Conservation (phyloP, 2,113 vertebrate genomes). For the Corvus moneduloides region DNA sequence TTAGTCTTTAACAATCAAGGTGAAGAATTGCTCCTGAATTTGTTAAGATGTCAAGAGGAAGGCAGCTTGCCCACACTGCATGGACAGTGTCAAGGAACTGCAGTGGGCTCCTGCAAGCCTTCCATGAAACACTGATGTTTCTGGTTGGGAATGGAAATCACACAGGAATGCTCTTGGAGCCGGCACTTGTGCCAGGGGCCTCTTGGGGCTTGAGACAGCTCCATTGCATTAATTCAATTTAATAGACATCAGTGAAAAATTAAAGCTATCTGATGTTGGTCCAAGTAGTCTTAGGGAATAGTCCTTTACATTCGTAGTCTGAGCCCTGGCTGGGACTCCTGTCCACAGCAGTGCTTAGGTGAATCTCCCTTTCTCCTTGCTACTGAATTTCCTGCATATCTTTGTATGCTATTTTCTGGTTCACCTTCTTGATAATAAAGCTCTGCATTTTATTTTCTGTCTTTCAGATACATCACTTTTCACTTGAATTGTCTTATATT, state of each 20-base stretch:
- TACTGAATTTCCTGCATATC: neutral
- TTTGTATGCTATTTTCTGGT: neutral
- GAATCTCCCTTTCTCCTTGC: neutral
- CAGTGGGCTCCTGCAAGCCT: neutral
- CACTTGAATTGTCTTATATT: neutral
- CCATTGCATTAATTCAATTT: neutral
- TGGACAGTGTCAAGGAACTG: neutral
- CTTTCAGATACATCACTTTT: neutral
- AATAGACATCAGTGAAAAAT: neutral
- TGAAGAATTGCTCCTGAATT: slow-evolving; percentile 20
- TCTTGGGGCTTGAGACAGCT: neutral
- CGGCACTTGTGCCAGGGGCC: neutral
- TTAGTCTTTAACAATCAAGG: slow-evolving; percentile 16
- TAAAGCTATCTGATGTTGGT: neutral
- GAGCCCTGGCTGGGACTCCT: neutral
- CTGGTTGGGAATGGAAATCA: neutral
- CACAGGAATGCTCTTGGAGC: neutral
- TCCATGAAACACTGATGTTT: neutral
- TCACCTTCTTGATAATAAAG: neutral
- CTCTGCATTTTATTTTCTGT: neutral
- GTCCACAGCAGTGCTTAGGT: neutral
- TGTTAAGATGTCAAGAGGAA: neutral
- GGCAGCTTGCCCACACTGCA: neutral
- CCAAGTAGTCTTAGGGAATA: neutral
- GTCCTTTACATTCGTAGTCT: neutral